Base-by-base conservation (phyloP, 2,888 invertebrate species). In the Ichneumon xanthorius region DNA sequence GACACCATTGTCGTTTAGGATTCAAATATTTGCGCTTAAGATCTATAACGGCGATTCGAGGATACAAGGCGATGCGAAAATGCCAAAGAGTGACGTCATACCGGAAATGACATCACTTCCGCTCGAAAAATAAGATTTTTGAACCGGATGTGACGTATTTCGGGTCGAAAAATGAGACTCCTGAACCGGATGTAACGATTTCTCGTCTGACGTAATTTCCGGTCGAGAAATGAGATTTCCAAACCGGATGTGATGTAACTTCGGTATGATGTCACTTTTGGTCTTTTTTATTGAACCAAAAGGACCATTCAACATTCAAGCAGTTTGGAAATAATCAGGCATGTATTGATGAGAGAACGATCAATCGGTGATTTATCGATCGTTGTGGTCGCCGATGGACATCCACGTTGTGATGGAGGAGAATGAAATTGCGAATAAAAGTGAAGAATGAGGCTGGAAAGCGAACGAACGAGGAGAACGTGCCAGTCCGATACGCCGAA, bases 401-500 rank as follows among this genome's bases (percentile, higher is more conserved):
- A 58, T 58, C 40, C 48, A 45, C 40, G 58, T 78, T 22, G 40
- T 78, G 70, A 68, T 45, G 58, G 70, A 70, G 70, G 40, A 67
- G 30, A 40, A 70, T 78, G 70, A 83, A 53, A 70, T 48, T 45
- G 71, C 26, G 40, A 45, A 61, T 30, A 63, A 67, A 37, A 61
- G 30, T 19, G 16, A 11, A 40, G 45, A 45, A 30, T 2, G 61
- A 75, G 55, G 45, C 40, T 68, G 16, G 11, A 40, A 50, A 53
- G 40, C 53, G 22, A 14, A 53, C 40, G 22, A 45, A 33, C 14
- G 19, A 50, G 78, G 48, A 85, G 85, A 81, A 85, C 83, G 85
- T 87, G 87, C 88, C 87, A 88, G 87, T 84, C 77, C 85, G 88
- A 81, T 84, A 80, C 80, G 85, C 78, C 88, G 84, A 90, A 90